phyloP scores from a whole-genome alignment of 2,113 vertebrate species.

The Sakesphorus luctuosus region DNA sequence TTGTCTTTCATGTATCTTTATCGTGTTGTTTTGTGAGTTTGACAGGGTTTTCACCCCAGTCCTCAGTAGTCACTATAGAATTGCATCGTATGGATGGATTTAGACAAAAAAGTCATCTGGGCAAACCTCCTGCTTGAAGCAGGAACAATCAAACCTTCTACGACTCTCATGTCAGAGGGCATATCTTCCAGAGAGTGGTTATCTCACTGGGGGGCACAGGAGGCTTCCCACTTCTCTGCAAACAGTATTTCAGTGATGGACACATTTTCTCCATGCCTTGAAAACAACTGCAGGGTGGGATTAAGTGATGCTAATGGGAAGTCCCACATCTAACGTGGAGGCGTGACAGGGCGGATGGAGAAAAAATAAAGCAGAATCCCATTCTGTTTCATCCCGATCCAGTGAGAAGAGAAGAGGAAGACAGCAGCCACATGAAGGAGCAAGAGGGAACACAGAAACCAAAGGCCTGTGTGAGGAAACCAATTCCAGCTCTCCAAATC shows the following conservation, averaged over 20 bases:
- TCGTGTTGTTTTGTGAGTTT: neutral
- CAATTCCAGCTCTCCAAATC: neutral
- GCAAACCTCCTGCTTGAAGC: neutral
- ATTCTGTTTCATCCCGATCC: slow-evolving; percentile 38
- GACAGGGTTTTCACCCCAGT: neutral
- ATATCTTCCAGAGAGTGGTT: neutral
- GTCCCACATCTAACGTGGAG: neutral
- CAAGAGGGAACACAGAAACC: neutral
- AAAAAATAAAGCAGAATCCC: slow-evolving; percentile 8
- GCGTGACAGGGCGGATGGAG: neutral
- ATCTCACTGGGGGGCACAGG: neutral
- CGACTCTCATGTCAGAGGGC: neutral
- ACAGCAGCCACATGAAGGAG: slow-evolving; percentile 43
- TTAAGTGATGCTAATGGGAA: neutral
- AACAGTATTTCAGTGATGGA: neutral
- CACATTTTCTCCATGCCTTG: neutral
- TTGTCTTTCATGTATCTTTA: neutral
- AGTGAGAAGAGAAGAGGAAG: slow-evolving; percentile 3
- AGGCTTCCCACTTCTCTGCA: neutral
- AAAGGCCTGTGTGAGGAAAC: neutral
- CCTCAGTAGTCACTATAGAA: neutral
- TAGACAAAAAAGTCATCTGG: neutral
- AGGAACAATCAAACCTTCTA: neutral
- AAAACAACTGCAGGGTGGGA: neutral
- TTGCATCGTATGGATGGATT: neutral